Evolutionary conservation across 2,888 invertebrate genomes (phyloP).

Genomic region (Epinotia brunnichana): DNA sequence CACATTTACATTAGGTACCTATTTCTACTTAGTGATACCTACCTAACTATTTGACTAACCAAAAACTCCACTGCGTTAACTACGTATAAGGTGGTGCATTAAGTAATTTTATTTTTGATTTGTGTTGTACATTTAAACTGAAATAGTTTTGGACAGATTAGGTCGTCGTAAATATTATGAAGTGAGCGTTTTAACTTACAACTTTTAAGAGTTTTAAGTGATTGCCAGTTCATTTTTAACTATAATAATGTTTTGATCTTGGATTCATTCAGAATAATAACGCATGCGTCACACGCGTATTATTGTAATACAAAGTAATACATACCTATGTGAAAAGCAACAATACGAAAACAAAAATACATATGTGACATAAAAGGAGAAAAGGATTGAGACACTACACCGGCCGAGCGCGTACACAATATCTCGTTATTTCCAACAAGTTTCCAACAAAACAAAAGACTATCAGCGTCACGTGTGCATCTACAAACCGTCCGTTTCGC

Average conservation of each 20-base stretch:
- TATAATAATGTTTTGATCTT: background rate
- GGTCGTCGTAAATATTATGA: background rate
- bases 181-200: background rate
- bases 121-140: background rate
- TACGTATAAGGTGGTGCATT: background rate
- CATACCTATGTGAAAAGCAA: too few relatives aligned
- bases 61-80: background rate
- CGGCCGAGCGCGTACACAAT: constrained; percentile 10
- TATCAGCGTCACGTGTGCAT: constrained; percentile 2
- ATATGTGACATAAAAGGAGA: background rate
- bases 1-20: background rate
- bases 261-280: background rate
- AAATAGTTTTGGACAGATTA: background rate
- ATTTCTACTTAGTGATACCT: background rate
- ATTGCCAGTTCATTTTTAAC: background rate
- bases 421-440: constrained; percentile 25
- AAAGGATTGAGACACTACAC: background rate
- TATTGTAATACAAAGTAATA: background rate
- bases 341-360: too few relatives aligned
- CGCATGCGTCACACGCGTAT: background rate
- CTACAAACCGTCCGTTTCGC: constrained; percentile 7
- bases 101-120: too few relatives aligned
- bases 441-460: constrained; percentile 27
- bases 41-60: background rate
- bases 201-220: too few relatives aligned